Base-by-base conservation (phyloP, 1,140 invertebrate genomes). In the Vanessa tameamea region DNA sequence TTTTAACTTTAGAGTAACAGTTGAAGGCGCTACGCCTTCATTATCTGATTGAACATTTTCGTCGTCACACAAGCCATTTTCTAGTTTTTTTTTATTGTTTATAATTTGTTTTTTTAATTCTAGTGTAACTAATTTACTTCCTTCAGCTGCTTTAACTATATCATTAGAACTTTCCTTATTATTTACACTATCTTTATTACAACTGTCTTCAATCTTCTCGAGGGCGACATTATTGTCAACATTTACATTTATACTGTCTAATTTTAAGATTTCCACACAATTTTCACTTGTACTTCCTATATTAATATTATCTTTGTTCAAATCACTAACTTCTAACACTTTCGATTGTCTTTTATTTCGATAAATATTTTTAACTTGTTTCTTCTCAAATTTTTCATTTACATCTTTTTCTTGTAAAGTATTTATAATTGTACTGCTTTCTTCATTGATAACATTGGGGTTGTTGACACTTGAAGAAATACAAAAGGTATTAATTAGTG, bases 161-260 rank as follows among this genome's bases (percentile, higher is more conserved):
- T 15, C 7, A 51, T n/a, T 47, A 51, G 14, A 66, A 43, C 8
- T 16, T 55, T 20, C 47, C 16, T 67, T 53, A 68, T 57, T 68
- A 47, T 69, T 31, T 69, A 61, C 57, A 61, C 31, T 26, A 15
- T 64, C 26, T 63, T 71, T 8, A 71, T 4, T 20, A 61, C 20
- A 31, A 37, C 4, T 61, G 0, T 61, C 23, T 37, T 61, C 15
- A 37, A 31, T 37, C 6, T 15, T 37, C 7, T 37, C 14, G 43
- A 15, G 7, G 15, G 14, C 13, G 5, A 61, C 15, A 53, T 43
- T 53, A 50, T 71, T 64, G 0, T 71, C 61, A 20, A 50, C 47
- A 16, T 9, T 16, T 70, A n/a, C 9, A 43, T 3, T 9, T 47
- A 31, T 15, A 31, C 61, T 63, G 37, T 43, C 37, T 43, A 43